Evolutionary conservation across 1,140 invertebrate species (phyloP), one percentile per base, ranked within the genome.

Genomic region (Leptopilina clavipes): DNA sequence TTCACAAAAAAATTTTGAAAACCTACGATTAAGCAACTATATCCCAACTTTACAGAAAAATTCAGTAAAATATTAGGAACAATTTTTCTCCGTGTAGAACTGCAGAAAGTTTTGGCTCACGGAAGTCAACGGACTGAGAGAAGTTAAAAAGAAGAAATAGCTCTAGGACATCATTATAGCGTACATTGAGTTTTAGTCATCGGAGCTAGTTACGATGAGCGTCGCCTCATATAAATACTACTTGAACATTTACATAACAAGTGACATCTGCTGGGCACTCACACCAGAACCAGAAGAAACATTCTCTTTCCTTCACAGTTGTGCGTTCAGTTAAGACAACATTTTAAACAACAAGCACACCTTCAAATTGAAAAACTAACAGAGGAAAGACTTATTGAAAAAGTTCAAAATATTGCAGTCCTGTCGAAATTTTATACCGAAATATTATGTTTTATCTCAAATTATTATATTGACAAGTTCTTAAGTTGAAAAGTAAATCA

Each of bases 211-310:
- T 86, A 85, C 81, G 73, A 77, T 79, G 86, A 83, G 84, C 87
- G 86, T 89, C 84, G 84, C 81, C 87, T 88, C n/a, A n/a, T 85
- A 85, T 89, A 88, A 89, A 88, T 85, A 88, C 84, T 85, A 88
- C 84, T 85, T 72, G 43, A 76, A 65, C 84, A 87, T 89, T 89
- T 90, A 87, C 87, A 89, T 89, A 89, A 90, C 85, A 84, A 89
- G 87, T 89, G 89, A 89, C 88, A 90, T 89, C 85, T 86, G 84
- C 83, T 76, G 78, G 81, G 76, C 88, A 87, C 89, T 89, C 84
- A 86, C 86, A 31, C 25, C 25, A 31, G 25, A 31, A 87, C 81
- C 45, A 14, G 45, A n/a, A 48, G 45, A 48, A 48, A 48, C 45
- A 48, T 48, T n/a, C 45, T n/a, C n/a, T n/a, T n/a, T n/a, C n/a